Evolutionary conservation across 2,888 invertebrate genomes (phyloP), one percentile per base, ranked within the genome.

Genomic region (Podabrus alpinus): DNA sequence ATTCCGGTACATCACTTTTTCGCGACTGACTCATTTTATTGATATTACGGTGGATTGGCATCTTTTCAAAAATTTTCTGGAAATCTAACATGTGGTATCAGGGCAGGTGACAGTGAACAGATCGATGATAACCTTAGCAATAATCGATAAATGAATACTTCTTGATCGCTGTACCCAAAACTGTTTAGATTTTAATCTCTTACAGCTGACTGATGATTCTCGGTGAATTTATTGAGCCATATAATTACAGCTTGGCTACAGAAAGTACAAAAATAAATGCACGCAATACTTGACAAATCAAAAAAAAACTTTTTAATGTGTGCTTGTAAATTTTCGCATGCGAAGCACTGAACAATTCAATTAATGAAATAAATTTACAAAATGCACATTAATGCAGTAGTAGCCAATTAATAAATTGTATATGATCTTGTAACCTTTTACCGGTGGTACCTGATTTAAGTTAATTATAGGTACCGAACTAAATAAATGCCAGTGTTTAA

Each of bases 401-500:
- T 68, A 62, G 25, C 61, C 29, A 75, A 74, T 79, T 78, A 80
- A n/a, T n/a, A n/a, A n/a, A 80, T 80, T 76, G 73, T 61, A 71
- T 73, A 69, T 75, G 73, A 78, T 78, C 71, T 75, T 75, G 76
- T 76, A 77, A 69, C 75, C 70, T 79, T 77, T 77, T 73, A 77
- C 71, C 67, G 79, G 79, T 80, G 78, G 81, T 80, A 80, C 78
- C 71, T 69, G 45, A 45, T 79, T 77, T 79, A 79, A 75, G 77
- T 78, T 84, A 85, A 84, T 85, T 84, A 84, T 84, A 82, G 83
- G 80, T 80, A 82, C 81, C 83, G 84, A 80, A 79, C 82, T 82
- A 84, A 85, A 85, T 85, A 84, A 86, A 84, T 85, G 84, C 84
- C 85, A 83, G 82, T 83, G 83, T 82, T 83, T 82, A 82, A 84